Conservation (phyloP, 1,140 invertebrate genomes). For the Lepidurus packardi region DNA sequence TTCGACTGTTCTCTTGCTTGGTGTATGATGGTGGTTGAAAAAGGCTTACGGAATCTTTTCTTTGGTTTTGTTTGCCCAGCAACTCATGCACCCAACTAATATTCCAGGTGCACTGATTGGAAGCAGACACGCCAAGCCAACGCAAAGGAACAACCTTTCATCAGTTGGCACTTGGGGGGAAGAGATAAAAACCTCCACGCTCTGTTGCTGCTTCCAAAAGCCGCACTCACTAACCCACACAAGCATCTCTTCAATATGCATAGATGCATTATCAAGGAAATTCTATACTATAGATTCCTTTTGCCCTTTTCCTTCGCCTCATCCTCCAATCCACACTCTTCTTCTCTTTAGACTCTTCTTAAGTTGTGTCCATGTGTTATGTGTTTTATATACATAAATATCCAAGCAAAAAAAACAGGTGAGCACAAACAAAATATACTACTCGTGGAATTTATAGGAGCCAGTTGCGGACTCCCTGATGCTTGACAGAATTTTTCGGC, state of each 20-base stretch:
- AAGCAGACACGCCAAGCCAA: constrained; percentile 17
- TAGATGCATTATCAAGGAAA: constrained; percentile 10
- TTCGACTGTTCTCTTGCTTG: background rate
- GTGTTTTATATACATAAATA: constrained; percentile 16
- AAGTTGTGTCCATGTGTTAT: background rate
- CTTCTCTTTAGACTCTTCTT: background rate
- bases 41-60: background rate
- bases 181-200: constrained; percentile 2
- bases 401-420: background rate
- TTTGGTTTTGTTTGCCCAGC: background rate
- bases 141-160: constrained; percentile 21
- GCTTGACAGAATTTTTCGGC: constrained; percentile 10
- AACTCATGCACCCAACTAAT: background rate
- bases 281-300: constrained; percentile 2
- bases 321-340: background rate
- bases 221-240: background rate
- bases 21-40: background rate
- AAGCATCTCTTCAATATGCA: constrained; percentile 14
- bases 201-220: background rate
- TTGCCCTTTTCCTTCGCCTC: background rate
- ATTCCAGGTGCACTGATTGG: constrained; percentile 21
- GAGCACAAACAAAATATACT: background rate
- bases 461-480: constrained; percentile 17
- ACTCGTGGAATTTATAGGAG: constrained; percentile 12
- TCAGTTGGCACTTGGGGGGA: constrained; percentile 15